Conservation (phyloP, 2,113 vertebrate genomes). For the Shinisaurus crocodilurus region DNA sequence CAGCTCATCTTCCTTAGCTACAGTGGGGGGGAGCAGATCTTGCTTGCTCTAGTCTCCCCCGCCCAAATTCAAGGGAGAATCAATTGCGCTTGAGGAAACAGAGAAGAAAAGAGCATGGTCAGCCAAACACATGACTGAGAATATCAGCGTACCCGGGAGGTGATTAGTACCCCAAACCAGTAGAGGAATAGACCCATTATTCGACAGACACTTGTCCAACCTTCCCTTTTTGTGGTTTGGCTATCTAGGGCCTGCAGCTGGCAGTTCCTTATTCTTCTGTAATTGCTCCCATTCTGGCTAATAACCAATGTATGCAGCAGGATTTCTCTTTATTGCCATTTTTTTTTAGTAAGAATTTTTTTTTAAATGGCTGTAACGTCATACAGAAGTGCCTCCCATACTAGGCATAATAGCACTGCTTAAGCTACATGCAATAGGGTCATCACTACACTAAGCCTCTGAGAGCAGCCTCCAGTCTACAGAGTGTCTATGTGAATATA, state of each 20-base stretch:
- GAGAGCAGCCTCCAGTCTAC: slow-evolving; percentile 23
- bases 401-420: slow-evolving; percentile 4
- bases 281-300: slow-evolving; percentile 72
- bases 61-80: not conserved
- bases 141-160: slow-evolving; percentile 29
- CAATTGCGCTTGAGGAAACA: not conserved
- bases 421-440: slow-evolving; percentile 44
- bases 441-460: slow-evolving; percentile 39
- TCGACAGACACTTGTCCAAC: slow-evolving; percentile 66
- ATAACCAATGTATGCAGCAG: slow-evolving; percentile 68
- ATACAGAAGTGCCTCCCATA: not conserved
- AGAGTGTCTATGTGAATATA: slow-evolving; percentile 32
- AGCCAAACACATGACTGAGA: slow-evolving; percentile 16
- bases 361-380: slow-evolving; percentile 45
- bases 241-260: slow-evolving; percentile 75
- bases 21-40: not conserved
- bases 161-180: slow-evolving; percentile 25
- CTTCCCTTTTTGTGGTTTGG: slow-evolving; percentile 67
- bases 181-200: slow-evolving; percentile 68
- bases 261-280: slow-evolving; percentile 70
- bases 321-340: slow-evolving; percentile 62
- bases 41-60: not conserved
- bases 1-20: not conserved
- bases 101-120: not conserved
- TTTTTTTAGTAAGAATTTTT: slow-evolving; percentile 56